Evolutionary conservation across 2,888 invertebrate genomes (phyloP).

Genomic region (Polyommatus iphigenia): DNA sequence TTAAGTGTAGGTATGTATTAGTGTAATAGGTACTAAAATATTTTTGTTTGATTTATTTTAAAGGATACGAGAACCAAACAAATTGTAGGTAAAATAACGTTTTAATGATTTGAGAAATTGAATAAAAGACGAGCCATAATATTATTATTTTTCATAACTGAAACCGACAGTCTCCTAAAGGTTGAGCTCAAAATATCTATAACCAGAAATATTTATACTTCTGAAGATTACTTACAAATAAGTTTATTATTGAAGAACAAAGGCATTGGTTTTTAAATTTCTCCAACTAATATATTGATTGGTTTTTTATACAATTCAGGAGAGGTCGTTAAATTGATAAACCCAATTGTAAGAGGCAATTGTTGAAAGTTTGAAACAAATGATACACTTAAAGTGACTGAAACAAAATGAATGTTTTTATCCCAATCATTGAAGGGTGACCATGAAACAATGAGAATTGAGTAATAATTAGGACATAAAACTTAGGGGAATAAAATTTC

Average conservation of each 20-base stretch:
- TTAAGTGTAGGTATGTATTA: conserved; percentile 11
- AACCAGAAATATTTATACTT: too few species aligned
- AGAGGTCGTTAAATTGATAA: not conserved
- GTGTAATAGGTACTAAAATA: not conserved
- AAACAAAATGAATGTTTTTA: conserved; percentile 14
- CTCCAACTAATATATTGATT: not conserved
- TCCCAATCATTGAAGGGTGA: not conserved
- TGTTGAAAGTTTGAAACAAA: too few species aligned
- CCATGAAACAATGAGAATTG: conserved; percentile 18
- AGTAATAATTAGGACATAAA: conserved; percentile 13
- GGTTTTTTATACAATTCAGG: not conserved
- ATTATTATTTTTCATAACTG: too few species aligned
- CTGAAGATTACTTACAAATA: too few species aligned
- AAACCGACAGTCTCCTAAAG: too few species aligned
- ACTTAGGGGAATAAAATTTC: conserved; percentile 10
- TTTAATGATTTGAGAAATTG: too few species aligned
- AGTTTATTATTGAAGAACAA: not conserved
- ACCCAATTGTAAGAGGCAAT: not conserved
- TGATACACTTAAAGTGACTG: conserved; percentile 12
- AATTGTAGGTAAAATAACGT: not conserved
- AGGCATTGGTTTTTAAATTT: not conserved
- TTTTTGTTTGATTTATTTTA: not conserved
- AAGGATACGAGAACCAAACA: not conserved
- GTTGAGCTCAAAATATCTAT: too few species aligned
- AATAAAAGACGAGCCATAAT: too few species aligned